Evolutionary conservation across 2,113 vertebrate genomes (phyloP), one percentile per base, ranked within the genome.

Genomic region (Limnothrissa miodon): DNA sequence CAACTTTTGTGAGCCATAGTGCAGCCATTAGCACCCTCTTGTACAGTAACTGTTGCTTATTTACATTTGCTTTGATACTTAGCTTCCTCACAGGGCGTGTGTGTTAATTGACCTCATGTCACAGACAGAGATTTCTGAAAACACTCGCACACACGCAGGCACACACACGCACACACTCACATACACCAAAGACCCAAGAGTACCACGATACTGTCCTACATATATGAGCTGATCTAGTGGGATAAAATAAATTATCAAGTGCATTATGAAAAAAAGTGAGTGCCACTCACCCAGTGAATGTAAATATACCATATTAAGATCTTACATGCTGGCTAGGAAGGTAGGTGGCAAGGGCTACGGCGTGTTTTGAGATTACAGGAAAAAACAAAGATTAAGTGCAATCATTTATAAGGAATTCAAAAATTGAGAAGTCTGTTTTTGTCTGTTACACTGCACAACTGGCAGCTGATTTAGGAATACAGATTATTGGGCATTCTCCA

Each of bases 191-290:
- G 19, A 56, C 19, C 51, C 5, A 4, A 56, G 4, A 23, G 51
- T 48, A 48, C 46, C 51, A 23, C 4, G 19, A 21, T 56, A 21
- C 51, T 23, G 51, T 56, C 51, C 51, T 23, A 19, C 51, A 56
- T 45, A 44, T 39, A n/a, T 45, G 8, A 25, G 44, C 51, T 45
- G 39, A 81, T 39, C 36, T 79, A 51, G 45, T 80, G 46, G 81
- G 56, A 25, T 78, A 42, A 48, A 44, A 44, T 42, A 45, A 80
- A 85, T 74, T 48, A 85, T 10, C 36, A n/a, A 39, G 29, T 70
- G 17, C 17, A 25, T 66, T 85, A 56, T 25, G 44, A n/a, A 56
- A 25, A 56, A 25, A 10, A n/a, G 21, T 39, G 51, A 29, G 45
- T 66, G 6, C 33, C 46, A 45, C 44, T 21, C 13, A 39, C 48